A percentile compares a stretch with the other conserved stretches of the same genome.
Evolutionary conservation across 1,140 invertebrate species (phyloP).

Genomic region (Achroia grisella): DNA sequence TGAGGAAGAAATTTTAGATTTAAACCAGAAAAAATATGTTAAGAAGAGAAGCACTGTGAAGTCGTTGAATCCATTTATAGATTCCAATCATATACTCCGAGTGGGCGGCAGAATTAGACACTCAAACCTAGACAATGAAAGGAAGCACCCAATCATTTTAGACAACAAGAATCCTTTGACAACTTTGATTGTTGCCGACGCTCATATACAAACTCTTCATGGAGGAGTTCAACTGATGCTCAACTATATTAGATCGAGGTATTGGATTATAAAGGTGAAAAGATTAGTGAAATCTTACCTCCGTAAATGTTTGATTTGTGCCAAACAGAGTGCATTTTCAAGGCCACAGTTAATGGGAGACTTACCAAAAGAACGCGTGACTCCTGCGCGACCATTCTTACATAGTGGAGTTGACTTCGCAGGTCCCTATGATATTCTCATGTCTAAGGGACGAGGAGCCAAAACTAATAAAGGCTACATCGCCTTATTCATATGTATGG

Average conservation of each 20-base stretch:
- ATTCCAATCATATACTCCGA: conserved; percentile 37
- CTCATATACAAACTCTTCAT: conserved; percentile 5
- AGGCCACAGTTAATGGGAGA: conserved; percentile 10
- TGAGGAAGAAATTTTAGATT: conserved; percentile 16
- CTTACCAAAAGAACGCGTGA: conserved; percentile 5
- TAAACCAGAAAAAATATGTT: conserved; percentile 9
- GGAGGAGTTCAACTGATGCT: conserved; percentile 5
- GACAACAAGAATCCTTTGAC: background rate
- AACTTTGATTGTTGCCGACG: background rate
- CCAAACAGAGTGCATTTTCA: background rate
- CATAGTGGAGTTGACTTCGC: conserved; percentile 13
- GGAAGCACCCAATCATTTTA: conserved; percentile 7
- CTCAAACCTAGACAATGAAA: background rate
- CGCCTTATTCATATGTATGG: conserved; percentile 12
- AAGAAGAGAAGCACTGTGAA: conserved; percentile 12
- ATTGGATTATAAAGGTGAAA: conserved; percentile 6
- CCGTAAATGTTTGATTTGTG: conserved; percentile 5
- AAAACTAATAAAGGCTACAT: conserved; percentile 11
- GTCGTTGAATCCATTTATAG: conserved; percentile 36
- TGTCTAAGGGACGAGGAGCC: conserved; percentile 6
- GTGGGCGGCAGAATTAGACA: conserved; percentile 51
- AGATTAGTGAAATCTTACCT: background rate
- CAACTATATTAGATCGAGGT: background rate
- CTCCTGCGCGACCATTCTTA: conserved; percentile 5
- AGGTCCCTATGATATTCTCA: conserved; percentile 1